Base-by-base conservation (phyloP, 92 coral and sea anemone genomes). In the Zoanthus sociatus region DNA sequence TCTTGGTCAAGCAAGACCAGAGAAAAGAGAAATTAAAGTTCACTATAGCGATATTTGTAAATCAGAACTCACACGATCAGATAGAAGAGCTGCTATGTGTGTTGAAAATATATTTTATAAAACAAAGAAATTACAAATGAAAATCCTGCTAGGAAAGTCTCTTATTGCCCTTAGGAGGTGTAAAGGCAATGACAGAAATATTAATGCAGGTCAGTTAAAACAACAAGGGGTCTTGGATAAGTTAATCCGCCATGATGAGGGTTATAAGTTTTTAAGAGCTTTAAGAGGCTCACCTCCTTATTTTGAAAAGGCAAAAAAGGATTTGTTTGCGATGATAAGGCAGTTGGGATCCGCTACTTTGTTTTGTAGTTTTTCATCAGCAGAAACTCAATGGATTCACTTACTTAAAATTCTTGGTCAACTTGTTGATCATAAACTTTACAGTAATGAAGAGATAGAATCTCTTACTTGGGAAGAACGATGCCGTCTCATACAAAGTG, bases 41-140 rank as follows among this genome's bases (percentile, higher is more conserved):
- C 42, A 37, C 4, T 37, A 37, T 37, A 61, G 68, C 68, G 7
- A 61, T 20, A 61, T 37, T 61, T 82, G 75, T 51, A 84, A 82
- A 15, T 85, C 74, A 17, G 88, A 87, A 48, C 55, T 87, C 33
- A 48, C 76, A 85, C 33, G 56, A 4, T 31, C 55, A 72, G 72
- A 81, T 18, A 46, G 72, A 33, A 81, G 69, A 64, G 77, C 50
- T 9, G 87, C 87, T 4, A 42, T 30, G 53, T 63, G 77, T 66
- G 56, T 83, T 3, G 74, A 21, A 45, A 83, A 83, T 63, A 9
- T 66, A 9, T 83, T 83, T 83, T 83, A 30, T 16, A 83, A 83
- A 64, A 42, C 73, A 9, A 82, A 83, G 37, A 83, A 83, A 64
- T n/a, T 83, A 18, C 89, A 83, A 46, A 83, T 83, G 73, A 83